These are phyloP conservation scores for Glyptemys insculpta DNA, from an alignment of 2,797 vertebrate genomes.

Conservation along the genomic window DNA sequence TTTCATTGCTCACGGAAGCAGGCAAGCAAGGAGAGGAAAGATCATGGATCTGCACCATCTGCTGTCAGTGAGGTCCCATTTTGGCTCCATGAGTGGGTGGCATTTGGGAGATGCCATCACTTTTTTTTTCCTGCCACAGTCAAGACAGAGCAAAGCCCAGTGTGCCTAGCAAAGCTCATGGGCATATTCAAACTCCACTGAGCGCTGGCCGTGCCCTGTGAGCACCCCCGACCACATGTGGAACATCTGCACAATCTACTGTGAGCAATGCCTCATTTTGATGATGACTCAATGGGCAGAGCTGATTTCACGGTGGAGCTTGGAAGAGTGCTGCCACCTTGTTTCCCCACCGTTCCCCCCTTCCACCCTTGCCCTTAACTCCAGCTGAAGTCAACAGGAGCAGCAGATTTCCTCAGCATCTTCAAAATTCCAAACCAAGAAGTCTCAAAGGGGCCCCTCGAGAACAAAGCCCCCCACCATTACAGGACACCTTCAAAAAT, in stretches of 20 bases:
- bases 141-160: neutral
- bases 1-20: fast-evolving
- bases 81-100: neutral
- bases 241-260: neutral
- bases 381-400: neutral
- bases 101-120: neutral
- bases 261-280: neutral
- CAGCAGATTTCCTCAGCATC: neutral
- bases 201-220: neutral
- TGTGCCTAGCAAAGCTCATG: neutral
- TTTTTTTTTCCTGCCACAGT: fast-evolving
- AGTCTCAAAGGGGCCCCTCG: neutral
- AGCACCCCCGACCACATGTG: neutral
- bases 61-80: fast-evolving
- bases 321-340: too few relatives aligned
- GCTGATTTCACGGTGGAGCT: neutral
- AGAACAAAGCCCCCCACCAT: fast-evolving
- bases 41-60: neutral
- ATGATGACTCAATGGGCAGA: neutral
- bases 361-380: neutral
- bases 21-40: neutral
- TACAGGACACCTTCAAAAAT: neutral
- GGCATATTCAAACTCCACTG: neutral
- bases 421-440: neutral
- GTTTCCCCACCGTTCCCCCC: neutral